Conservation (phyloP, 2,888 invertebrate species). For the Miltochrista miniata region DNA sequence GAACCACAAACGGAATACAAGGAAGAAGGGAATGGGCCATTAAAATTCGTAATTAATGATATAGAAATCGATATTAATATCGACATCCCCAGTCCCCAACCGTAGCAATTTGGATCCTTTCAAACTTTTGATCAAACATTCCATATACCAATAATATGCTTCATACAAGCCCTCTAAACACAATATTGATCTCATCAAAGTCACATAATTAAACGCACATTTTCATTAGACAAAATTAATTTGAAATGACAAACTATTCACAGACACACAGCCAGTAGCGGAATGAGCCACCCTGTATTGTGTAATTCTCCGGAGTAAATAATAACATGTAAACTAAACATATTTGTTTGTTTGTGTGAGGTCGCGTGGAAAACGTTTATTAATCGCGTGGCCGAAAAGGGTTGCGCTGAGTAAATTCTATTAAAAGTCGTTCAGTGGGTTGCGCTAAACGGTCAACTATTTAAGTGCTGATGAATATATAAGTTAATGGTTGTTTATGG, state of each 20-base stretch:
- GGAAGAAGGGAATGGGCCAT: too few relatives aligned
- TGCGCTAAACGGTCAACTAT: background rate
- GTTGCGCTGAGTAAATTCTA: constrained; percentile 17
- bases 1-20: too few relatives aligned
- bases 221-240: too few relatives aligned
- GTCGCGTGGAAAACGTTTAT: constrained; percentile 20
- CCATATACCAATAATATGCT: too few relatives aligned
- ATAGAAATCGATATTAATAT: too few relatives aligned
- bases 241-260: background rate
- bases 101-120: too few relatives aligned
- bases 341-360: constrained; percentile 5
- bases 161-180: too few relatives aligned
- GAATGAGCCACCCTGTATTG: too few relatives aligned
- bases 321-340: background rate
- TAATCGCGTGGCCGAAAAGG: constrained; percentile 21
- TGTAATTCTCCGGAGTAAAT: background rate
- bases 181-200: background rate
- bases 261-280: too few relatives aligned
- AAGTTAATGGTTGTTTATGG: background rate
- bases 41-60: too few relatives aligned
- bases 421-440: constrained; percentile 22
- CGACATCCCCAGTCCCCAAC: too few relatives aligned
- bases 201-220: background rate
- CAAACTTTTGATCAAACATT: too few relatives aligned
- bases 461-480: background rate